Percentiles rank a stretch among this genome's conserved stretches.
Conservation (phyloP, 64 coral and sea anemone genomes). For the Montipora efflorescens region DNA sequence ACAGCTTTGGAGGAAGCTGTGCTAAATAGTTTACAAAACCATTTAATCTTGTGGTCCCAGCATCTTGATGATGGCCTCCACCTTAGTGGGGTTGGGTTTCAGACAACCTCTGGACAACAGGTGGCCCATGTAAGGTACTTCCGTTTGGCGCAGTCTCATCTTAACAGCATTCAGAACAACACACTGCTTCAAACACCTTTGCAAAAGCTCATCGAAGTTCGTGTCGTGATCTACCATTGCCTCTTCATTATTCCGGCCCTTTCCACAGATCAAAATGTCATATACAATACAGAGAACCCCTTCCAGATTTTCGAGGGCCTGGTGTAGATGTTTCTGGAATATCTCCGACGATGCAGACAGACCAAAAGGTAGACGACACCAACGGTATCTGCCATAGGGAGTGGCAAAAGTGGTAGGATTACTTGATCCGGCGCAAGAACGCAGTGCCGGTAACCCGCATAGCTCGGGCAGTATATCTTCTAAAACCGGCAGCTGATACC, state of each 20-base stretch:
- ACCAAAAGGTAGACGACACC: constrained; percentile 52
- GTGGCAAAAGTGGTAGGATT: constrained; percentile 18
- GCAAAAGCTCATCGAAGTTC: neutral
- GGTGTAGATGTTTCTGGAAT: constrained; percentile 41
- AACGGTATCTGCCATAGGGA: neutral
- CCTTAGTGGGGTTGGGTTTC: constrained; percentile 5
- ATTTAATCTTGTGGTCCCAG: constrained; percentile 8
- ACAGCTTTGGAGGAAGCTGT: neutral
- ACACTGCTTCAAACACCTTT: neutral
- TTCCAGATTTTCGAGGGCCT: constrained; percentile 35
- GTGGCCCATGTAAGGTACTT: neutral
- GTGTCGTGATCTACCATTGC: neutral
- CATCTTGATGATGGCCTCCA: constrained; percentile 10
- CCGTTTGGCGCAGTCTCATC: neutral
- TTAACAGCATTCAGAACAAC: neutral
- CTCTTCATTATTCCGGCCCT: constrained; percentile 17
- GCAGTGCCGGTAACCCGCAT: constrained; percentile 49
- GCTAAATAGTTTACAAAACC: constrained; percentile 14
- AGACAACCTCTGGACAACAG: neutral
- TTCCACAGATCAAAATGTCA: constrained; percentile 9
- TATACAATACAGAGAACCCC: constrained; percentile 19
- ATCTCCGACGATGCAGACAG: constrained; percentile 31
- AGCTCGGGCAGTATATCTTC: constrained; percentile 64
- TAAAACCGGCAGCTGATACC: constrained; percentile 17
- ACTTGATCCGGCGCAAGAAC: constrained; percentile 32